Evolutionary conservation across 92 coral and sea anemone genomes (phyloP).

Genomic region (Meandrina meandrites): DNA sequence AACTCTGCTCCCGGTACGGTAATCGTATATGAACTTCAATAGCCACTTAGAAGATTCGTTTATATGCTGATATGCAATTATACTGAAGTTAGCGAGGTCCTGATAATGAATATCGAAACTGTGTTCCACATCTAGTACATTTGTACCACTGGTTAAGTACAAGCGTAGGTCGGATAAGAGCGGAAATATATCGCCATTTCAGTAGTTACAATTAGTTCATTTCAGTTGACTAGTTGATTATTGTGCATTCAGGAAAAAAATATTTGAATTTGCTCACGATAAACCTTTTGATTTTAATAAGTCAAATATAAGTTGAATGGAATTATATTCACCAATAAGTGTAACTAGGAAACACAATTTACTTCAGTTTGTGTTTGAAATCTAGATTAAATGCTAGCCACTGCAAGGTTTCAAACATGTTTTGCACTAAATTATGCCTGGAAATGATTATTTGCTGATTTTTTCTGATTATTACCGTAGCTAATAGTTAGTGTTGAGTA

Average conservation of each 20-base stretch:
- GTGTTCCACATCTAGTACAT: no score
- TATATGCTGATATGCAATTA: no score
- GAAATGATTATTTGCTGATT: neutral
- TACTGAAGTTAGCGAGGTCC: no score
- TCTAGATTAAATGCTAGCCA: no score
- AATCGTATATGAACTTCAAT: no score
- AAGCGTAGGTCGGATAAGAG: neutral
- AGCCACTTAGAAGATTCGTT: no score
- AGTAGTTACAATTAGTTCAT: neutral
- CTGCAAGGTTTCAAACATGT: neutral
- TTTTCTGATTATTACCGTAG: no score
- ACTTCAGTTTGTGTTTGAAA: neutral
- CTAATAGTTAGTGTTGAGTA: neutral
- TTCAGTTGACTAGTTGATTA: neutral
- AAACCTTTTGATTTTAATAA: neutral
- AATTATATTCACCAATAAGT: neutral
- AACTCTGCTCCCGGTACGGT: no score
- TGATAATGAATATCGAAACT: no score
- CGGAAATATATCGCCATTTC: no score
- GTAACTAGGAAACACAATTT: neutral
- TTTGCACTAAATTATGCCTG: neutral
- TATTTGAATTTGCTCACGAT: neutral
- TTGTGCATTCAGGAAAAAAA: neutral
- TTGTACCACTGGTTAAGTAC: neutral
- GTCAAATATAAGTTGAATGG: neutral